A percentile compares a stretch with the other conserved stretches of the same genome.
Conservation (phyloP, 2,888 invertebrate species). For the Rosalia funebris region DNA sequence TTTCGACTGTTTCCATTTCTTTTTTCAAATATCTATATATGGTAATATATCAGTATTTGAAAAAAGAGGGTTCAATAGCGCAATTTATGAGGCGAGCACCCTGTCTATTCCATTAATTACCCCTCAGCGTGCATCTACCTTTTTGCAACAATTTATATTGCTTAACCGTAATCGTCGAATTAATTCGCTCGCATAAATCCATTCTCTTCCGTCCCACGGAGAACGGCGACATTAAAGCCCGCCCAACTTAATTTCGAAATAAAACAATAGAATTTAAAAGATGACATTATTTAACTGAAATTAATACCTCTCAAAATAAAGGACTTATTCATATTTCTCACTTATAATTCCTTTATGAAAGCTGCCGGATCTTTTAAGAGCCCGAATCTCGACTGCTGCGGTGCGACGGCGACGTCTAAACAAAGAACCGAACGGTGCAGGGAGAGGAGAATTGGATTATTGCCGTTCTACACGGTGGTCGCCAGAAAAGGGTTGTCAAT, state of each 20-base stretch:
- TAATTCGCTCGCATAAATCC: slow-evolving; percentile 16
- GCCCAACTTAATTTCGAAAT: slow-evolving; percentile 36
- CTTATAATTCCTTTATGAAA: slow-evolving; percentile 33
- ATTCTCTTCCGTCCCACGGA: not conserved
- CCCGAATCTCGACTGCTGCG: slow-evolving; percentile 6
- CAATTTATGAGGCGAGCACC: too few species aligned
- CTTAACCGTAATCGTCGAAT: slow-evolving; percentile 16
- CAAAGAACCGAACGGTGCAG: slow-evolving; percentile 15
- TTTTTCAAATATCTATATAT: too few species aligned
- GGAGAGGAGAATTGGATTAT: slow-evolving; percentile 17
- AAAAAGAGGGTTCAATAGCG: too few species aligned
- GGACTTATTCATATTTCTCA: slow-evolving; percentile 34
- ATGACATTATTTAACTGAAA: slow-evolving; percentile 39
- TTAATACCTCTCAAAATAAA: slow-evolving; percentile 36
- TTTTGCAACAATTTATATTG: slow-evolving; percentile 13
- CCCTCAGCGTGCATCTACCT: not conserved
- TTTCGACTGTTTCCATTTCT: too few species aligned
- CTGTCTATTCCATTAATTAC: not conserved
- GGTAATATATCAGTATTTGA: too few species aligned
- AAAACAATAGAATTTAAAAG: slow-evolving; percentile 46
- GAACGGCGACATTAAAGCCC: slow-evolving; percentile 19
- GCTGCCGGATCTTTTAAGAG: slow-evolving; percentile 17
- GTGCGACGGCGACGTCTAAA: slow-evolving; percentile 22
- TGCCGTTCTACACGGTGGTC: not conserved
- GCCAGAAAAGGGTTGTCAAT: too few species aligned